These are phyloP conservation scores for Prunella himalayana DNA, from an alignment of 2,113 vertebrate species.

Conservation along the genomic window DNA sequence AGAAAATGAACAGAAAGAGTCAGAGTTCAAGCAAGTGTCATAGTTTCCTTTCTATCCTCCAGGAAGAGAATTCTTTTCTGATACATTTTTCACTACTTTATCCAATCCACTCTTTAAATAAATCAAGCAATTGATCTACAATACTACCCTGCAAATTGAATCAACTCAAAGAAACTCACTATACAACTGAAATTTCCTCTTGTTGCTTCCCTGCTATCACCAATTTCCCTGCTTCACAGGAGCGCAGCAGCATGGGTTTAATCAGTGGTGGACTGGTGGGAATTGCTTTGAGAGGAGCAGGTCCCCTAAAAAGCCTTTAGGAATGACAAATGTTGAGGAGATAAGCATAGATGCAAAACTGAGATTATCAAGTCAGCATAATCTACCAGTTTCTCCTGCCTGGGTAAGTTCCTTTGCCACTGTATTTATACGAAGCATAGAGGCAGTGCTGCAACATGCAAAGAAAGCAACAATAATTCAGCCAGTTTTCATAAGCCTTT, in stretches of 20 bases:
- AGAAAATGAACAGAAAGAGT: neutral
- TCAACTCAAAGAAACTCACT: neutral
- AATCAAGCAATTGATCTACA: neutral
- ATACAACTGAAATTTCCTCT: neutral
- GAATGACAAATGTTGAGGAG: neutral
- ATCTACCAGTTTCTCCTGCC: neutral
- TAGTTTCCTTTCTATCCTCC: neutral
- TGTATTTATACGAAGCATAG: neutral
- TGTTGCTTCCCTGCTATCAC: neutral
- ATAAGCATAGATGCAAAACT: neutral
- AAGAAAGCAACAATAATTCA: neutral
- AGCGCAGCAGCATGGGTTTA: neutral
- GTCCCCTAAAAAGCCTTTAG: neutral
- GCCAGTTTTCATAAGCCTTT: neutral
- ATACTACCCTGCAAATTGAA: neutral
- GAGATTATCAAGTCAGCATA: neutral
- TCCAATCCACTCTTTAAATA: neutral
- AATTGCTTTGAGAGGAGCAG: neutral
- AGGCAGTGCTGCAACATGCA: neutral
- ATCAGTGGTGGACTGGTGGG: neutral
- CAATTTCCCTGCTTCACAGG: neutral
- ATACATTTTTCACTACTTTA: neutral
- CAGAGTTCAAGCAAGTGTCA: neutral
- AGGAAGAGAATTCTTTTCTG: neutral
- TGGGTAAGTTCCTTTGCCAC: neutral